These are phyloP conservation scores for Otocyon megalotis DNA, from an alignment of 2,113 vertebrate genomes.

Conservation along the genomic window DNA sequence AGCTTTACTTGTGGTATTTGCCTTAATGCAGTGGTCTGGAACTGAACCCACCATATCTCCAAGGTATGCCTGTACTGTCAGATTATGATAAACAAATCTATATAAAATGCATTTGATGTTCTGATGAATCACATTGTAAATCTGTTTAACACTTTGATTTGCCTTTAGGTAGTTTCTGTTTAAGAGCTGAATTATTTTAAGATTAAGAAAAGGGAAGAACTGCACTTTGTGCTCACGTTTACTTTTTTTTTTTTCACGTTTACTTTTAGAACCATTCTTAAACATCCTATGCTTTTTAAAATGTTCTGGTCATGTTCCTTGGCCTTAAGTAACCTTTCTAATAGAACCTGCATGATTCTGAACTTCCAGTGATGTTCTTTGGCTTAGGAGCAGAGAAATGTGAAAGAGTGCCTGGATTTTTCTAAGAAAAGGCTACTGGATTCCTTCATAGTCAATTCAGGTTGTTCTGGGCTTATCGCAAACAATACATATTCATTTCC, in stretches of 20 bases:
- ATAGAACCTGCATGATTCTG: not conserved
- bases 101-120: not conserved
- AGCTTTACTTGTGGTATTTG: not conserved
- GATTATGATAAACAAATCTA: not conserved
- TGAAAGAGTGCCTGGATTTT: not conserved
- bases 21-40: not conserved
- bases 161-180: not conserved
- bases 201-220: not conserved
- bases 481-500: not conserved
- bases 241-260: not conserved
- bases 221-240: not conserved
- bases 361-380: not conserved
- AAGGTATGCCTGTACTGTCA: not conserved
- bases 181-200: not conserved
- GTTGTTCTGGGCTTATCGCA: not conserved
- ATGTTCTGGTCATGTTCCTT: not conserved
- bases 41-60: not conserved
- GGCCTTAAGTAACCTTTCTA: not conserved
- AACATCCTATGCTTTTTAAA: not conserved
- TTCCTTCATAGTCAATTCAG: not conserved
- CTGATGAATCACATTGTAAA: not conserved
- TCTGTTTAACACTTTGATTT: not conserved
- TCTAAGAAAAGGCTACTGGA: not conserved
- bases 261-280: not conserved
- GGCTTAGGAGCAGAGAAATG: not conserved